These are phyloP conservation scores for Orcinus orca DNA, from an alignment of 2,113 vertebrate species.

Conservation along the genomic window DNA sequence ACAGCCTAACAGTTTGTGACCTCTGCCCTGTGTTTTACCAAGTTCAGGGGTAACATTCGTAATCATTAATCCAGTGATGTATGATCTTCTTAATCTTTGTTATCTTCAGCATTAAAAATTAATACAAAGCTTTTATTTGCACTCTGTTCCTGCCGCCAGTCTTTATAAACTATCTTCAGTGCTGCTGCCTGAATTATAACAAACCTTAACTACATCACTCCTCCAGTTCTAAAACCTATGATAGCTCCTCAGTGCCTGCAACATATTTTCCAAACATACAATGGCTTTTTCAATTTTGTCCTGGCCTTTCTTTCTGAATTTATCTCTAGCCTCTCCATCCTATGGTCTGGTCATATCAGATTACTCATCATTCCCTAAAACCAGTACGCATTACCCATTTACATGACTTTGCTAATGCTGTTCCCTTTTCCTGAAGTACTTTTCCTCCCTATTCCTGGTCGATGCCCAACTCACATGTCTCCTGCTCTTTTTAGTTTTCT, in stretches of 20 bases:
- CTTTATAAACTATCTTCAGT: neutral
- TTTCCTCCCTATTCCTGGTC: neutral
- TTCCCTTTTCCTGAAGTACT: neutral
- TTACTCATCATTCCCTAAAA: neutral
- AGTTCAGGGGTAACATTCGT: neutral
- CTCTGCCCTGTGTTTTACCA: neutral
- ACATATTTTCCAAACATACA: neutral
- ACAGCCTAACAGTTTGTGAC: neutral
- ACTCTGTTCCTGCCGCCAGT: neutral
- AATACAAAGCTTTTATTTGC: neutral
- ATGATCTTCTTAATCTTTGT: neutral
- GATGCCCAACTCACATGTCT: neutral
- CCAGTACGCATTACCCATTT: neutral
- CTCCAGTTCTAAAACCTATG: neutral
- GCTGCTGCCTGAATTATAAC: neutral
- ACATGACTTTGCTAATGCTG: neutral
- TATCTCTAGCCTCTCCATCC: neutral
- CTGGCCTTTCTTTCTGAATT: neutral
- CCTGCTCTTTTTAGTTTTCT: neutral
- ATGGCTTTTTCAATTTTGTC: neutral
- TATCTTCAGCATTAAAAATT: constrained; percentile 35
- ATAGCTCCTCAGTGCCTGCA: neutral
- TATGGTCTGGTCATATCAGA: neutral
- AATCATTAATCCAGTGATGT: neutral
- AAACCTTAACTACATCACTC: neutral